A percentile compares a stretch with the other conserved stretches of the same genome.
Conservation (phyloP, 2,797 vertebrate species). For the Poecilia velifera region DNA sequence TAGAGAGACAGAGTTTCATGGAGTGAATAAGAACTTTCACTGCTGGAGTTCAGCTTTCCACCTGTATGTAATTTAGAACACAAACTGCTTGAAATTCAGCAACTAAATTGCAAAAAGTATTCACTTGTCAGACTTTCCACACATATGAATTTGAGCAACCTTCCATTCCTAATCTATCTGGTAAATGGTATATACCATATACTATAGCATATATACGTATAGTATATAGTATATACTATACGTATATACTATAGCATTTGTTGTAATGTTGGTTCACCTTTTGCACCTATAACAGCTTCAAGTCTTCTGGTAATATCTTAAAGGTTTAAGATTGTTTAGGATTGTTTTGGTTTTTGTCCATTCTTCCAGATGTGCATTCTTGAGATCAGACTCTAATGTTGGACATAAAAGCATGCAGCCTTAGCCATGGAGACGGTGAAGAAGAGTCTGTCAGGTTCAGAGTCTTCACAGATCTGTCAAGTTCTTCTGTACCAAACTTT, state of each 20-base stretch:
- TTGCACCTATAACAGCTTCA: not conserved
- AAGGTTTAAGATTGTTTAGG: not conserved
- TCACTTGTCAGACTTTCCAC: not conserved
- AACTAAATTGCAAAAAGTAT: not conserved
- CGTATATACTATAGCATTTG: not conserved
- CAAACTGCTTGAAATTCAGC: conserved; percentile 7
- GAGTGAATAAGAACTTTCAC: conserved; percentile 19
- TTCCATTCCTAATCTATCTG: not conserved
- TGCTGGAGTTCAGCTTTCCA: conserved; percentile 22
- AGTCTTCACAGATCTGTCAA: not conserved
- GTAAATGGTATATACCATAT: not conserved
- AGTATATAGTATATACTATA: no score
- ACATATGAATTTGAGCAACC: not conserved
- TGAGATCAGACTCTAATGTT: not conserved
- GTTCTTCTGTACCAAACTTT: not conserved
- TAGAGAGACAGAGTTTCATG: not conserved
- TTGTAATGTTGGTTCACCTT: not conserved
- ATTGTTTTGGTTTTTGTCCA: no score
- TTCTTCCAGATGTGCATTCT: not conserved
- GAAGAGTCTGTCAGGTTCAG: not conserved
- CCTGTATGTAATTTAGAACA: conserved; percentile 4
- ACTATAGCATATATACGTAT: no score
- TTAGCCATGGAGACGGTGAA: no score
- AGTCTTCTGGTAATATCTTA: not conserved
- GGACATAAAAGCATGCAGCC: not conserved